Conservation (phyloP, 2,888 invertebrate genomes). For the Cybosia mesomella region DNA sequence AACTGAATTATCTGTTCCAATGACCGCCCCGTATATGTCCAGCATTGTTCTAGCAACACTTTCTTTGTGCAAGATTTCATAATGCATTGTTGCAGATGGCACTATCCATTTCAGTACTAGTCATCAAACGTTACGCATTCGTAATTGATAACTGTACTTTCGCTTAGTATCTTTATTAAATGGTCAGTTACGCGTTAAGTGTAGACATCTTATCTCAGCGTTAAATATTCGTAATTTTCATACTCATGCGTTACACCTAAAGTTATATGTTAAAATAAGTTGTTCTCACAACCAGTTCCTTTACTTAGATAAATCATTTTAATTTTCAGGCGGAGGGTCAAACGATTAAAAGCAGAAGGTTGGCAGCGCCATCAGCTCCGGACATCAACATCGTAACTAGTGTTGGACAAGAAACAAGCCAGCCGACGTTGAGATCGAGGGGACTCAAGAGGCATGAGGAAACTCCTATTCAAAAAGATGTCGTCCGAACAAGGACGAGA, state of each 20-base stretch:
- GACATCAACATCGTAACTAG: slow-evolving; percentile 58
- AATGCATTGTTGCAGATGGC: slow-evolving; percentile 52
- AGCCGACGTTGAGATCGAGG: slow-evolving; percentile 69
- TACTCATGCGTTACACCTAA: neutral
- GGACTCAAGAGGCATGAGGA: slow-evolving; percentile 70
- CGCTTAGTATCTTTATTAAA: slow-evolving; percentile 33
- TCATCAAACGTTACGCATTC: slow-evolving; percentile 44
- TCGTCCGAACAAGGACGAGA: slow-evolving; percentile 65
- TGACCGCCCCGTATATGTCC: slow-evolving; percentile 59
- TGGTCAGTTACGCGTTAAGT: slow-evolving; percentile 13
- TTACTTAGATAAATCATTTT: slow-evolving; percentile 6
- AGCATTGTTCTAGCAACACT: slow-evolving; percentile 69
- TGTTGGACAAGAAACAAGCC: slow-evolving; percentile 57
- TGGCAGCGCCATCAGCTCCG: slow-evolving; percentile 57
- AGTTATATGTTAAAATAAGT: too few species aligned
- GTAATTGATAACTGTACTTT: slow-evolving; percentile 46
- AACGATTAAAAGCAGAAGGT: slow-evolving; percentile 69
- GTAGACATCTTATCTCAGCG: neutral
- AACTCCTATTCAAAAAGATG: slow-evolving; percentile 56
- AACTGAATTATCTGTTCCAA: slow-evolving; percentile 61
- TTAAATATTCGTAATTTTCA: neutral
- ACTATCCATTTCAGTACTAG: slow-evolving; percentile 46
- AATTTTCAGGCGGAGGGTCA: slow-evolving; percentile 72
- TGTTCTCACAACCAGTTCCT: neutral
- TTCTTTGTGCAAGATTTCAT: slow-evolving; percentile 58